phyloP scores from a whole-genome alignment of 1,140 invertebrate species.

The Drosophila ironensis region DNA sequence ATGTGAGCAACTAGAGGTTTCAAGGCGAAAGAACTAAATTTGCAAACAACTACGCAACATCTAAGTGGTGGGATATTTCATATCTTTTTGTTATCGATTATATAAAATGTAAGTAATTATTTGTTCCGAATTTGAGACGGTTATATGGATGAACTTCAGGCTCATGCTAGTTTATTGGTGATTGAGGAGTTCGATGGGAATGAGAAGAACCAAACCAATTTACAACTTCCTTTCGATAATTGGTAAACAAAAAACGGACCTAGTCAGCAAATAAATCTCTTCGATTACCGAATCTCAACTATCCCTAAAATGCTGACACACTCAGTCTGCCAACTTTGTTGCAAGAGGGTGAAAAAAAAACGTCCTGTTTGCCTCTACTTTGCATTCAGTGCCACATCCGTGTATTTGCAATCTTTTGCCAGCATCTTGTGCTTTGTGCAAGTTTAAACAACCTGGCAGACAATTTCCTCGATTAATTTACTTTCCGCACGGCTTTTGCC shows the following conservation, averaged over 20 bases:
- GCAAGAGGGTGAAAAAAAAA: conserved; percentile 55
- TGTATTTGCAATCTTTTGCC: conserved; percentile 13
- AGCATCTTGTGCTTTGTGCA: conserved; percentile 59
- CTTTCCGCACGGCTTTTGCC: conserved; percentile 70
- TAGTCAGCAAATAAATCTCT: conserved; percentile 22
- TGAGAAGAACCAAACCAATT: background rate
- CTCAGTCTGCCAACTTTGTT: conserved; percentile 53
- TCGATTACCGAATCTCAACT: conserved; percentile 32
- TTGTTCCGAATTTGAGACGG: background rate
- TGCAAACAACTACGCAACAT: conserved; percentile 70
- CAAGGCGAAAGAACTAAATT: conserved; percentile 58
- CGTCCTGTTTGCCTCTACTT: conserved; percentile 51
- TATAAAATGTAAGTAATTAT: conserved; percentile 21
- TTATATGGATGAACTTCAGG: conserved; percentile 35
- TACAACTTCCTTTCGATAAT: conserved; percentile 5
- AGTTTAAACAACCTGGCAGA: conserved; percentile 76
- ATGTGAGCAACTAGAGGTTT: conserved; percentile 72
- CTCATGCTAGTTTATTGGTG: conserved; percentile 50
- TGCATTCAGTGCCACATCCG: conserved; percentile 26
- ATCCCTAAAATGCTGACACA: conserved; percentile 72
- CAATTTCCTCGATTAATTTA: conserved; percentile 81
- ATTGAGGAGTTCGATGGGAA: conserved; percentile 20
- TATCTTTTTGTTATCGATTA: conserved; percentile 12
- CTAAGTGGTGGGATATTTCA: conserved; percentile 43
- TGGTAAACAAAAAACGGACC: conserved; percentile 14